Evolutionary conservation across 64 coral and sea anemone species (phyloP), one percentile per base, ranked within the genome.

Genomic region (Dendronephthya gigantea): DNA sequence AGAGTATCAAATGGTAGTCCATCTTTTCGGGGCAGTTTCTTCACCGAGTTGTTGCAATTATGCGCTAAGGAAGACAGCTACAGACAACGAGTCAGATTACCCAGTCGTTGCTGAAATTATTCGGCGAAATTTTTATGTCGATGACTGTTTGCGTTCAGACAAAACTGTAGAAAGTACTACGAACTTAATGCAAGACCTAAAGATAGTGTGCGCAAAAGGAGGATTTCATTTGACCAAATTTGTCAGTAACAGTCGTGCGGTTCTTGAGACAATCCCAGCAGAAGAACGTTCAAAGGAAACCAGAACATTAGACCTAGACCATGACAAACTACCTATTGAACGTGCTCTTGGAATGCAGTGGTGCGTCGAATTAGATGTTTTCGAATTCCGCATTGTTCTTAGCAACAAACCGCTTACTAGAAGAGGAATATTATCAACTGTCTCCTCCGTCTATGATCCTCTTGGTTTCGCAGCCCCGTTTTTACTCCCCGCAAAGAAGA

Each of bases 371-470:
- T 79, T 79, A 35, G 72, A 79, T 35, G 72, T 79, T 79, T 79
- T 79, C 8, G 72, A 79, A 79, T 79, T 79, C 22, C 29, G 72
- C 72, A 79, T 79, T 35, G 22, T 34, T 8, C 25, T 79, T 34
- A 79, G 72, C 32, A 79, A 79, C 8, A 79, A 79, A 79, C 31
- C 72, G 7, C 72, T 19, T 35, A 79, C 72, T 9, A 79, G 72
- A 79, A 79, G 72, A 33, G 72, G 72, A 79, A 79, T 79, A 79
- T 1, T 79, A 19, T 79, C 72, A 37, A 79, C 72, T 79, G 32
- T 79, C 32, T 79, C 72, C 72, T 79, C 72, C 32, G 72, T 79
- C 72, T 79, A 79, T 8, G 72, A 79, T 36, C 72, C 72, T 79
- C 72, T 79, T 1, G 72, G 72, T 19, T 79, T 79, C 31, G 72